Evolutionary conservation across 1,140 invertebrate genomes (phyloP).

Genomic region (Globodera ellingtonae): DNA sequence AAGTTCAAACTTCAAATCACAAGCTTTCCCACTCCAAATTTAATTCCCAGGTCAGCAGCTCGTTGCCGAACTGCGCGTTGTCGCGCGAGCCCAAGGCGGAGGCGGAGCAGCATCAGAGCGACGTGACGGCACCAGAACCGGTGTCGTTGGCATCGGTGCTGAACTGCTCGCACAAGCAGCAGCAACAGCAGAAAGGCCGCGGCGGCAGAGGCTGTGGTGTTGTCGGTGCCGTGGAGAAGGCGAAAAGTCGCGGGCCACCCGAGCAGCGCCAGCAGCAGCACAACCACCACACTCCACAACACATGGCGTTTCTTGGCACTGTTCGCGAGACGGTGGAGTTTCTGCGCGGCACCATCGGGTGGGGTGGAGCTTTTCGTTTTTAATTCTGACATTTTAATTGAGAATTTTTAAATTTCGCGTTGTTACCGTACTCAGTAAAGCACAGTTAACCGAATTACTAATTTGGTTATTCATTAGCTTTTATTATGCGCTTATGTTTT

Average conservation of each 20-base stretch:
- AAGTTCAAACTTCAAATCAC: too few species aligned
- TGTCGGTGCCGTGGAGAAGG: background rate
- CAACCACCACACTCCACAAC: background rate
- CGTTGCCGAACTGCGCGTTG: background rate
- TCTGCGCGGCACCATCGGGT: slow-evolving; percentile 15
- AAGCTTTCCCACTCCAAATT: too few species aligned
- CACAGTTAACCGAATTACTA: too few species aligned
- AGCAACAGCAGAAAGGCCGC: background rate
- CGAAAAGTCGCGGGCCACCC: background rate
- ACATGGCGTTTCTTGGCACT: slow-evolving; percentile 8
- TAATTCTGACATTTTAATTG: background rate
- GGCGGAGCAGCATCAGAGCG: background rate
- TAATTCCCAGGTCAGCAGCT: background rate
- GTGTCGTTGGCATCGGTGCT: background rate
- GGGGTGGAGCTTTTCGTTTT: background rate
- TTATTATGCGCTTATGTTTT: too few species aligned
- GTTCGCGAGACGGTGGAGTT: slow-evolving; percentile 5
- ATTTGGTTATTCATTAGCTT: too few species aligned
- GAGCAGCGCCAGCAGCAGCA: background rate
- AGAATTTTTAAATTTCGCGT: background rate
- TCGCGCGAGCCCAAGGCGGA: background rate
- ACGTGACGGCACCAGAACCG: background rate
- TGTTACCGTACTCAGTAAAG: too few species aligned
- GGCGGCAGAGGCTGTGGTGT: too few species aligned
- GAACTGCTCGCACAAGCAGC: background rate